Evolutionary conservation across 2,888 invertebrate genomes (phyloP), one percentile per base, ranked within the genome.

Genomic region (Clanis bilineata): DNA sequence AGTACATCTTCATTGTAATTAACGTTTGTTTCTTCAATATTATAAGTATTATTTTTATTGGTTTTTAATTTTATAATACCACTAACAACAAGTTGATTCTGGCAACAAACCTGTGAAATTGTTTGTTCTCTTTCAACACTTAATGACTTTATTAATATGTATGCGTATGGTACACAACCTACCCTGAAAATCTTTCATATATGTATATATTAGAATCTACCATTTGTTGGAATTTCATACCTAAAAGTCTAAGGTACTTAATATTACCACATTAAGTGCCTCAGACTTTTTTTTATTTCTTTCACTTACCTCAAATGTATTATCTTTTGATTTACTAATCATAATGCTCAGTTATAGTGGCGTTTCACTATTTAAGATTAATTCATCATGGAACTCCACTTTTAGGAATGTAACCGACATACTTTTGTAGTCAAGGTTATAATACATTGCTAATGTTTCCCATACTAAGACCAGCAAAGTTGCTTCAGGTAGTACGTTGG

Each of bases 401-500:
- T 66, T 57, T 10, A 60, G 56, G 32, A 70, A 67, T 1, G 23
- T 21, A 0, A 70, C 67, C 1, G 68, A 55, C 22, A 64, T 44
- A 0, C 63, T 18, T n/a, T 83, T 78, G 65, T 82, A 80, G 9
- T 80, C 68, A 2, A 81, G 70, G 0, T 79, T 81, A 22, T 76
- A 68, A 25, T 84, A 69, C 69, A 86, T 80, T 0, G 88, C 88
- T 4, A 93, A 71, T 12, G 90, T 86, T 68, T 90, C 86, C 93
- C 93, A 93, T 2, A 88, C 86, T 2, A 93, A 65, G 9, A 70
- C 62, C 44, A 90, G 64, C 54, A 83, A 77, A 1, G 83, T 94
- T 15, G 95, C 94, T 55, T 95, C 95, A 5, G 96, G 96, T 70
- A 94, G 94, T 22, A 95, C 79, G 57, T 93, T 93, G 56, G 94